Base-by-base conservation (phyloP, 1,140 invertebrate genomes). In the Ooceraea biroi region DNA sequence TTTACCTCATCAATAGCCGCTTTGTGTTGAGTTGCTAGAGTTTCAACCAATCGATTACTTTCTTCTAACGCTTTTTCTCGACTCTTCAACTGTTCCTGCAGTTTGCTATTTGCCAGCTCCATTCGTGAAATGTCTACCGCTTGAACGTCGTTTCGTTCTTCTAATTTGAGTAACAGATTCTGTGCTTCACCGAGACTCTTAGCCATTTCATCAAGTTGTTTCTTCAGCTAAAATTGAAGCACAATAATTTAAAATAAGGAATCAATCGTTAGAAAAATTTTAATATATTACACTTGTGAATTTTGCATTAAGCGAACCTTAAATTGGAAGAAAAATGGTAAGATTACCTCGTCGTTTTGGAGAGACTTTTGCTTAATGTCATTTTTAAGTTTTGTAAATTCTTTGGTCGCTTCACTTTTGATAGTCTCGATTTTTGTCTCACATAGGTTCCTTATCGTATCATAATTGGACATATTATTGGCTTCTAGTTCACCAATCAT, bases 121-220 rank as follows among this genome's bases (percentile, higher is more conserved):
- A 92, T 65, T 57, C 89, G 88, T 10, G 92, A 89, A 36, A 93
- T 85, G 46, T 93, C 82, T 0, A 92, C 86, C 1, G 82, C 84
- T 27, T 91, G 90, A 25, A 85, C 85, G 52, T 94, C 94, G 58
- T 90, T 91, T 25, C 82, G 84, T 74, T 94, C 92, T 82, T 94
- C 93, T 36, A 94, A 68, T 76, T 85, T 68, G 5, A 94, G 76
- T 27, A 94, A 46, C 71, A 92, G 83, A 25, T 85, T 36, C 22
- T 90, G 92, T 0, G 90, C 88, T 27, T 91, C 88, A 10, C 19
- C 80, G 2, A 94, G 66, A 78, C 89, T 92, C 0, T 46, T 61
- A 36, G 88, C 85, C 91, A 94, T 93, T 87, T 92, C 80, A 5
- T 90, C 83, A n/a, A 94, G 83, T 27, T 91, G 90, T 19, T 69